Percentiles rank a stretch among this genome's conserved stretches.
These are phyloP conservation scores for Trichoplusia ni DNA, from an alignment of 1,140 invertebrate species.

Conservation along the genomic window DNA sequence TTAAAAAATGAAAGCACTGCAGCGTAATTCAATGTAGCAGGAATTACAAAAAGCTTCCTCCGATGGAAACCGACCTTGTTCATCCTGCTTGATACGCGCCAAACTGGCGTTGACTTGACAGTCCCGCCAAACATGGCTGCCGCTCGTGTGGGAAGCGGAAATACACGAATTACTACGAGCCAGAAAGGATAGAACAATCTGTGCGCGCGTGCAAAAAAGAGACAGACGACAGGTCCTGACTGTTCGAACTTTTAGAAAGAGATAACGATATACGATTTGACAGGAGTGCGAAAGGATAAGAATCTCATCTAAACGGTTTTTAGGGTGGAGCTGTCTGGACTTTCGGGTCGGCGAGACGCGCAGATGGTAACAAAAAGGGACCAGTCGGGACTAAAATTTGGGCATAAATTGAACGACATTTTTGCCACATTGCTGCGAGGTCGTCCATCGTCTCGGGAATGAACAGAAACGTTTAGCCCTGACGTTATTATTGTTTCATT, in stretches of 20 bases:
- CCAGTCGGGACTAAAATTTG: constrained; percentile 76
- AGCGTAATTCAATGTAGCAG: constrained; percentile 30
- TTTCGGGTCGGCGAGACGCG: constrained; percentile 63
- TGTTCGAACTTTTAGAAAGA: constrained; percentile 66
- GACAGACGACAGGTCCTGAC: constrained; percentile 72
- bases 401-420: constrained; percentile 80
- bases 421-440: constrained; percentile 71
- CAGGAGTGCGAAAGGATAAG: constrained; percentile 68
- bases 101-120: constrained; percentile 79
- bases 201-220: constrained; percentile 66
- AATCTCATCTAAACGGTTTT: constrained; percentile 75
- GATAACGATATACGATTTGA: constrained; percentile 66
- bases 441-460: constrained; percentile 45
- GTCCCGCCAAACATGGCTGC: constrained; percentile 78
- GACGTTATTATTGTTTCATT: constrained; percentile 29
- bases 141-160: constrained; percentile 79
- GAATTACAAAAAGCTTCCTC: constrained; percentile 53
- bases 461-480: constrained; percentile 36
- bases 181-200: constrained; percentile 72
- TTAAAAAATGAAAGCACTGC: constrained; percentile 30
- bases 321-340: constrained; percentile 80
- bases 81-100: constrained; percentile 73
- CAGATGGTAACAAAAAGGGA: constrained; percentile 80
- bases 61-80: constrained; percentile 71
- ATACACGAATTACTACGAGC: constrained; percentile 76